A percentile compares a stretch with the other conserved stretches of the same genome.
phyloP scores from a whole-genome alignment of 2,888 invertebrate genomes.

The Brachypalpus laphriformis region DNA sequence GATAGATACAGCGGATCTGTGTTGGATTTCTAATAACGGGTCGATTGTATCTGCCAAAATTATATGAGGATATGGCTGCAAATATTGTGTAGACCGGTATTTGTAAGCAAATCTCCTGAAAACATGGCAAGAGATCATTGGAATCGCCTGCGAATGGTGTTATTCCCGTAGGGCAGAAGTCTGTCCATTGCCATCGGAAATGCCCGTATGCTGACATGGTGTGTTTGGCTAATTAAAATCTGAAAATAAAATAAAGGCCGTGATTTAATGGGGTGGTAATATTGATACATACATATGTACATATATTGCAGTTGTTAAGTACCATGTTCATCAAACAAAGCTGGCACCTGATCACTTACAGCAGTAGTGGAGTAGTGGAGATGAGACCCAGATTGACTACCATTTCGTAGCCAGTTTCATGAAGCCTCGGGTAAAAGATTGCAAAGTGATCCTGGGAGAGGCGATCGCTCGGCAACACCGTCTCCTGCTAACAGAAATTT shows the following conservation, averaged over 20 bases:
- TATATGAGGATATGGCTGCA: slow-evolving; percentile 91
- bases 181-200: slow-evolving; percentile 88
- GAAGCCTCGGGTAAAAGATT: too few species aligned
- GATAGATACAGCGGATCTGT: slow-evolving; percentile 86
- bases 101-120: slow-evolving; percentile 91
- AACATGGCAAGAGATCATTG: slow-evolving; percentile 92
- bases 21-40: slow-evolving; percentile 86
- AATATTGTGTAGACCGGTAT: slow-evolving; percentile 89
- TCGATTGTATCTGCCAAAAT: slow-evolving; percentile 88
- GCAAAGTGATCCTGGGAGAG: too few species aligned
- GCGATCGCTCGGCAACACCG: too few species aligned
- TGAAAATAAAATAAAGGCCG: slow-evolving; percentile 67
- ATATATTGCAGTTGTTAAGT: too few species aligned
- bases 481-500: too few species aligned
- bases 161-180: slow-evolving; percentile 89
- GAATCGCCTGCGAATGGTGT: slow-evolving; percentile 87
- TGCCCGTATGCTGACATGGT: slow-evolving; percentile 75
- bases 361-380: too few species aligned
- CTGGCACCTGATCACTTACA: too few species aligned
- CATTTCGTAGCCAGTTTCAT: too few species aligned
- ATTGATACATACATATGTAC: too few species aligned
- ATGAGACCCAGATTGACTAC: too few species aligned
- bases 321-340: too few species aligned
- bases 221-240: slow-evolving; percentile 76
- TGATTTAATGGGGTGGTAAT: too few species aligned